Percentiles rank a stretch among this genome's conserved stretches.
Conservation (phyloP, 2,888 invertebrate species). For the Yponomeuta evonymella region DNA sequence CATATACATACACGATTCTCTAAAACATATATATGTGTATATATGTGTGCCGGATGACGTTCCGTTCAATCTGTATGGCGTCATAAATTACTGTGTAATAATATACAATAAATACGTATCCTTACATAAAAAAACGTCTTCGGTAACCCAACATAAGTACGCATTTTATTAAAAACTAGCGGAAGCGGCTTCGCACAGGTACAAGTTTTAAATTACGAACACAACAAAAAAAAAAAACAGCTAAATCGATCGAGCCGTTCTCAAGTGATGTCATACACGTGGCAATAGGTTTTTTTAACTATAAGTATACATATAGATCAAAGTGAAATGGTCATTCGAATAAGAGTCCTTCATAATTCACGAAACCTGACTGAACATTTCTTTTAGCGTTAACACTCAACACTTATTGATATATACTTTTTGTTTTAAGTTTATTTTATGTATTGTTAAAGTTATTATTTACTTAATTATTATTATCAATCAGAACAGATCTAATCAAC, state of each 20-base stretch:
- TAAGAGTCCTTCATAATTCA: no score
- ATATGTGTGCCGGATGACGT: neutral
- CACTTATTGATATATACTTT: slow-evolving; percentile 58
- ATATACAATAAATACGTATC: neutral
- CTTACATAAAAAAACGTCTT: neutral
- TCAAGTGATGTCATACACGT: no score
- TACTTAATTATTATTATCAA: slow-evolving; percentile 11
- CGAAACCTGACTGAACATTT: neutral
- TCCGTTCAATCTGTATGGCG: neutral
- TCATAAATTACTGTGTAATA: neutral
- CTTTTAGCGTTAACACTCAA: slow-evolving; percentile 46
- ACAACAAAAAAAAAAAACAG: no score
- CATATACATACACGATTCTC: no score
- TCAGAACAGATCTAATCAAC: slow-evolving; percentile 56
- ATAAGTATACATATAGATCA: no score
- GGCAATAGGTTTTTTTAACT: no score
- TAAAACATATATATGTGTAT: no score
- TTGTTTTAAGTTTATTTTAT: slow-evolving; percentile 39
- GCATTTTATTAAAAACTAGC: neutral
- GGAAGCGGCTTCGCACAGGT: no score
- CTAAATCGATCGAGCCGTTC: no score
- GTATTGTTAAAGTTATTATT: slow-evolving; percentile 30
- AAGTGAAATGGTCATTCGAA: no score
- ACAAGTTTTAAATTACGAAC: no score
- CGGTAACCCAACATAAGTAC: slow-evolving; percentile 5